Base-by-base conservation (phyloP, 1,140 invertebrate species). In the Calliphora vicina region DNA sequence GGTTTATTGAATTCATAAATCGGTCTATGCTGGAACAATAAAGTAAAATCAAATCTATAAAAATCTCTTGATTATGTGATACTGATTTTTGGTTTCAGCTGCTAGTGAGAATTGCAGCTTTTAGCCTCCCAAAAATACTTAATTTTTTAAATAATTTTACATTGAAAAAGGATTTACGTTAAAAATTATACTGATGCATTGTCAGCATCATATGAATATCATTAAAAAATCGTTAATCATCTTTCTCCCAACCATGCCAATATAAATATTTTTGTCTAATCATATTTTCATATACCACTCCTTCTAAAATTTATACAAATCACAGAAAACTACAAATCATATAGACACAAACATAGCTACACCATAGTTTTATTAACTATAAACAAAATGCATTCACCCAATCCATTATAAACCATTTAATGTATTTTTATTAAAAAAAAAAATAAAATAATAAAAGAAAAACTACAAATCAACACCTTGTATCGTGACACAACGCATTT, bases 381-480 rank as follows among this genome's bases (percentile, higher is more conserved):
- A 50, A 1, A 50, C 45, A 10, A 50, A 17, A 50, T 50, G 12
- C 45, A 13, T 50, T 50, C 35, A 2, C 35, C 35, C 35, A 35
- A 35, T 35, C 35, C 4, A 35, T 35, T 35, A 35, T 35, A 35
- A 35, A 50, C 45, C 45, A 50, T 50, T 50, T 10, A 50, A 50
- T 1, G 45, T 12, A n/a, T 50, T 6, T 50, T 50, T 50, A 50
- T 50, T 50, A 50, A 50, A 50, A 50, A 3, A 50, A 50, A 17
- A 50, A 15, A 50, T 50, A 35, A 35, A 17, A 15, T 50, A 50
- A 17, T 50, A 50, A 50, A 50, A 17, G 20, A 78, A n/a, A n/a
- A 27, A 25, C 74, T 78, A 45, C 35, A 78, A 78, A 78, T 78
- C 74, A 78, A 78, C 74, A 78, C 74, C 74, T 78, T 78, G 74